phyloP scores from a whole-genome alignment of 2,113 vertebrate species.

The Lonchura striata region DNA sequence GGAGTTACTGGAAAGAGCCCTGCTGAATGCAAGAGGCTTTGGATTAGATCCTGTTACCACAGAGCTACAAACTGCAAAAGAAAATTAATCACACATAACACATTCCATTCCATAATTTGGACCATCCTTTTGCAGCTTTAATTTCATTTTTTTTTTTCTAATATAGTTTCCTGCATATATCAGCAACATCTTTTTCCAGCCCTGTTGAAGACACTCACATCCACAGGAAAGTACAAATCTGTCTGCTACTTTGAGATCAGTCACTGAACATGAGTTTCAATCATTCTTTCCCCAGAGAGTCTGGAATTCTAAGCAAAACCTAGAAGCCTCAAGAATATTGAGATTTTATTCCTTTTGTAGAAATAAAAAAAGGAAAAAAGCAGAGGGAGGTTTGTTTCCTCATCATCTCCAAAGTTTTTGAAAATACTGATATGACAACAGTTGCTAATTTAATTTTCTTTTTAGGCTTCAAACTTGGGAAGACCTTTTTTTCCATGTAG shows the following conservation, averaged over 20 bases:
- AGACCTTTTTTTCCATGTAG: not conserved
- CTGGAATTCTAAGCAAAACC: not conserved
- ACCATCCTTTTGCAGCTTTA: not conserved
- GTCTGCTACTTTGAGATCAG: not conserved
- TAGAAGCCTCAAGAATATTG: not conserved
- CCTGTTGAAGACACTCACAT: not conserved
- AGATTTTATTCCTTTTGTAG: not conserved
- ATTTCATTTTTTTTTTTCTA: not conserved
- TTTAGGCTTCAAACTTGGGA: not conserved
- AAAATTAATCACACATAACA: not conserved
- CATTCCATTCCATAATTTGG: not conserved
- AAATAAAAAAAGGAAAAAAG: not conserved
- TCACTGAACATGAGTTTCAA: not conserved
- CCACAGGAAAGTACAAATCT: not conserved
- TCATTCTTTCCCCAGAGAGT: not conserved
- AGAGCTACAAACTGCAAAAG: not conserved
- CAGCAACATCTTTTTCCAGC: not conserved
- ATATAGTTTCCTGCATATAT: not conserved
- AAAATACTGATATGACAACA: not conserved
- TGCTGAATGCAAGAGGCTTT: not conserved
- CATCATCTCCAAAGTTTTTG: fast-evolving
- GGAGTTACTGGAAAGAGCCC: not conserved
- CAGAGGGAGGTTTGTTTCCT: not conserved
- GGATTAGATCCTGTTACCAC: not conserved
- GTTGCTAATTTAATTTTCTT: not conserved